These are phyloP conservation scores for Bombus fervidus DNA, from an alignment of 1,140 invertebrate species.

Conservation along the genomic window DNA sequence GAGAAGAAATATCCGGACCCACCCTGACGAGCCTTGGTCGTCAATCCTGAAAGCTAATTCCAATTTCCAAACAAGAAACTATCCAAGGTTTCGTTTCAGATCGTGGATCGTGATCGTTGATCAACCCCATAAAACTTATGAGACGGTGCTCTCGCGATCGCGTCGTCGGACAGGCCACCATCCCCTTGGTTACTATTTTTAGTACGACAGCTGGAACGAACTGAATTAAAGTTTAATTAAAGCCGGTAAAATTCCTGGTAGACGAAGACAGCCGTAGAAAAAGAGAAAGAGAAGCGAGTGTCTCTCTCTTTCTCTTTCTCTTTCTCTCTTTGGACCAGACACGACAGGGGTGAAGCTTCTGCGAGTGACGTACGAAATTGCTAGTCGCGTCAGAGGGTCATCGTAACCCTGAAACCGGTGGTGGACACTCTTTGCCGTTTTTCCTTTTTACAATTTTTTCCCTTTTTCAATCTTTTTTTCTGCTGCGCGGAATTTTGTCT, in stretches of 20 bases:
- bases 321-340: background rate
- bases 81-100: background rate
- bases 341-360: constrained; percentile 50
- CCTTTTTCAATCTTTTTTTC: background rate
- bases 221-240: constrained; percentile 72
- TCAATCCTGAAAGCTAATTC: background rate
- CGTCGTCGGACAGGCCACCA: background rate
- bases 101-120: constrained; percentile 15
- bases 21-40: background rate
- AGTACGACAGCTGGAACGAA: constrained; percentile 45
- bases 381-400: constrained; percentile 53
- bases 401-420: constrained; percentile 48
- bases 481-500: background rate
- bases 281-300: background rate
- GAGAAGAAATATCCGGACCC: background rate
- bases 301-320: too few species aligned
- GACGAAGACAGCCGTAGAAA: constrained; percentile 5
- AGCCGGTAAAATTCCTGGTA: constrained; percentile 53
- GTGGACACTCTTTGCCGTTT: constrained; percentile 22
- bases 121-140: constrained; percentile 28
- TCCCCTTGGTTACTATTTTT: constrained; percentile 17
- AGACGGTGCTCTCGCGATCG: background rate
- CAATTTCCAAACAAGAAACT: background rate
- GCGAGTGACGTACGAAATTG: constrained; percentile 65
- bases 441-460: background rate